Evolutionary conservation across 2,888 invertebrate species (phyloP).

Genomic region (Nesidiocoris tenuis): DNA sequence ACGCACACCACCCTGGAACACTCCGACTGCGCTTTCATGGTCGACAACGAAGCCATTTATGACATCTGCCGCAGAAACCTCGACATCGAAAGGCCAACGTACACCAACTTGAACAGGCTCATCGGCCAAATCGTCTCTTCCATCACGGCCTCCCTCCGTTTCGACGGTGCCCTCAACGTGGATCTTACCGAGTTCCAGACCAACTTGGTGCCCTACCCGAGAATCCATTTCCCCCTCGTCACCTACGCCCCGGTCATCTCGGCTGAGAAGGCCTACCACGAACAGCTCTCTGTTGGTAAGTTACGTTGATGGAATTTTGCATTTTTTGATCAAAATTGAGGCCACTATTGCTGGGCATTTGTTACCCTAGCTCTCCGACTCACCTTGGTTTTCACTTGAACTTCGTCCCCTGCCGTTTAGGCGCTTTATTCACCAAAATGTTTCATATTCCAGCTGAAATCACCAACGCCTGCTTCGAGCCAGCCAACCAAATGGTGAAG

Average conservation of each 20-base stretch:
- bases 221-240: slow-evolving; percentile 64
- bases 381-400: no score
- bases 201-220: slow-evolving; percentile 63
- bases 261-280: slow-evolving; percentile 60
- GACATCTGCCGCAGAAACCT: slow-evolving; percentile 63
- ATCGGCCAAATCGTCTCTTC: slow-evolving; percentile 87
- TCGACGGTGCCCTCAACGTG: slow-evolving; percentile 64
- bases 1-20: slow-evolving; percentile 65
- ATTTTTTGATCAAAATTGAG: background rate
- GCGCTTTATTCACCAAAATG: no score
- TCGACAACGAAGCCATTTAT: slow-evolving; percentile 59
- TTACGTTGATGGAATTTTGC: background rate
- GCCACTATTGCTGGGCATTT: no score
- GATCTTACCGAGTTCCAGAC: slow-evolving; percentile 66
- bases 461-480: slow-evolving; percentile 64
- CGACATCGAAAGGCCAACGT: slow-evolving; percentile 62
- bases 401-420: no score
- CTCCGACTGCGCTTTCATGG: slow-evolving; percentile 66
- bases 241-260: slow-evolving; percentile 62
- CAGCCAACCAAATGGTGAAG: slow-evolving; percentile 60
- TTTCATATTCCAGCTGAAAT: slow-evolving; percentile 56
- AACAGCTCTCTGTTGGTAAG: slow-evolving; percentile 57
- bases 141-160: slow-evolving; percentile 61
- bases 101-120: slow-evolving; percentile 63
- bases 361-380: no score